These are phyloP conservation scores for Kryptolebias marmoratus DNA, from an alignment of 2,113 vertebrate species.

Conservation along the genomic window DNA sequence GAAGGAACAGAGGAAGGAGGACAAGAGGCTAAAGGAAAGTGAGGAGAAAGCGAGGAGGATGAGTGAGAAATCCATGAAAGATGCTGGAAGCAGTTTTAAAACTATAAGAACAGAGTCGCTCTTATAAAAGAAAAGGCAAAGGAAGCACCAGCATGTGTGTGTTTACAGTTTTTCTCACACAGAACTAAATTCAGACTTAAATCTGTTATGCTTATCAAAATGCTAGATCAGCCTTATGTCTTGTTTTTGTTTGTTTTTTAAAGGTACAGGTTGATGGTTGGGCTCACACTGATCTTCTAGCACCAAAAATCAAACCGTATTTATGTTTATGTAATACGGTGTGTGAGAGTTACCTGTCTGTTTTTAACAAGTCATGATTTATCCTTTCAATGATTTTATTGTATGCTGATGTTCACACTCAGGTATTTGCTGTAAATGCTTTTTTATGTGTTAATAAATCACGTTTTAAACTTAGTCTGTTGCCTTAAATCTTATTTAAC, in stretches of 20 bases:
- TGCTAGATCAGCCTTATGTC: not conserved
- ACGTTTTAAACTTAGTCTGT: slow-evolving; percentile 32
- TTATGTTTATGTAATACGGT: not conserved
- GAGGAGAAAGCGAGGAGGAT: slow-evolving; percentile 13
- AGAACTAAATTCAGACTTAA: not conserved
- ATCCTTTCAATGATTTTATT: slow-evolving; percentile 49
- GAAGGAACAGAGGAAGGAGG: slow-evolving; percentile 54
- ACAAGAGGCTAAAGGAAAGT: slow-evolving; percentile 37
- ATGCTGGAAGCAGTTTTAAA: slow-evolving; percentile 13
- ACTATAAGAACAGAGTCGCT: slow-evolving; percentile 67
- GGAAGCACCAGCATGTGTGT: slow-evolving; percentile 48
- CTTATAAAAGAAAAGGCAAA: slow-evolving; percentile 28
- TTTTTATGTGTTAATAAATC: slow-evolving; percentile 72
- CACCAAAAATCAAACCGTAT: not conserved
- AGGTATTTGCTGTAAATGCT: slow-evolving; percentile 59
- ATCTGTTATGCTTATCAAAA: slow-evolving; percentile 10
- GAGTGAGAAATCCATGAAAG: slow-evolving; percentile 25
- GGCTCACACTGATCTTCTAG: not conserved
- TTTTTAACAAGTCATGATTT: slow-evolving; percentile 32
- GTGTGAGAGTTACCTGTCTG: slow-evolving; percentile 4
- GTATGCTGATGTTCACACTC: slow-evolving; percentile 44
- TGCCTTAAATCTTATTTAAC: not conserved
- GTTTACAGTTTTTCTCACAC: slow-evolving; percentile 4
- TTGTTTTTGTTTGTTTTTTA: slow-evolving; percentile 7
- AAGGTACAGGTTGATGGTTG: slow-evolving; percentile 1